A percentile compares a stretch with the other conserved stretches of the same genome.
These are phyloP conservation scores for Philopedon plagiatum DNA, from an alignment of 2,888 invertebrate species.

Conservation along the genomic window DNA sequence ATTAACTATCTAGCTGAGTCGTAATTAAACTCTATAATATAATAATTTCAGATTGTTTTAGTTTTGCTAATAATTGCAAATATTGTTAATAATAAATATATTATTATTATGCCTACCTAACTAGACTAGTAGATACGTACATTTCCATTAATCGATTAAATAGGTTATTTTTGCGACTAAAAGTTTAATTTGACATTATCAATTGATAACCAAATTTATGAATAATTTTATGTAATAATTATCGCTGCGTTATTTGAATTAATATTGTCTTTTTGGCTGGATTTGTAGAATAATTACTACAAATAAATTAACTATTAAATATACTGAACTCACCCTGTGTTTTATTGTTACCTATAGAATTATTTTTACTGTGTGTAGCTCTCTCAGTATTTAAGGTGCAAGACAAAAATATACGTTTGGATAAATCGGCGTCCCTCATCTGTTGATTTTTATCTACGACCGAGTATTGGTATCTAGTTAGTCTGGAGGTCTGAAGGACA, in stretches of 20 bases:
- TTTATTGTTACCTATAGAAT: too few relatives aligned
- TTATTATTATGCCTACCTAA: background rate
- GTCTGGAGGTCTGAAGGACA: too few relatives aligned
- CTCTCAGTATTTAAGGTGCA: too few relatives aligned
- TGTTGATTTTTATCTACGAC: too few relatives aligned
- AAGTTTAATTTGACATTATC: background rate
- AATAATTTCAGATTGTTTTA: background rate
- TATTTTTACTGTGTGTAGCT: too few relatives aligned
- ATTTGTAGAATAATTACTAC: background rate
- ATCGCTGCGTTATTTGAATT: background rate
- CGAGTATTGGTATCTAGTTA: too few relatives aligned
- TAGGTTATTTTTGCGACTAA: background rate
- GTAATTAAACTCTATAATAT: background rate
- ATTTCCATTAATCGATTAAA: conserved; percentile 8
- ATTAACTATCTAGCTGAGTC: background rate
- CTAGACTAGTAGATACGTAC: background rate
- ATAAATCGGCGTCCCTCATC: too few relatives aligned
- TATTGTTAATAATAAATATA: background rate
- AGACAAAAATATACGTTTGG: too few relatives aligned
- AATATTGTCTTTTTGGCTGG: background rate
- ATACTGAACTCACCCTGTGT: too few relatives aligned
- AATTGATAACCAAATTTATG: background rate
- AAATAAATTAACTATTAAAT: too few relatives aligned
- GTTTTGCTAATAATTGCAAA: background rate
- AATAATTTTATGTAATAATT: conserved; percentile 4